Evolutionary conservation across 2,113 vertebrate genomes (phyloP).

Genomic region (Eclectus roratus): DNA sequence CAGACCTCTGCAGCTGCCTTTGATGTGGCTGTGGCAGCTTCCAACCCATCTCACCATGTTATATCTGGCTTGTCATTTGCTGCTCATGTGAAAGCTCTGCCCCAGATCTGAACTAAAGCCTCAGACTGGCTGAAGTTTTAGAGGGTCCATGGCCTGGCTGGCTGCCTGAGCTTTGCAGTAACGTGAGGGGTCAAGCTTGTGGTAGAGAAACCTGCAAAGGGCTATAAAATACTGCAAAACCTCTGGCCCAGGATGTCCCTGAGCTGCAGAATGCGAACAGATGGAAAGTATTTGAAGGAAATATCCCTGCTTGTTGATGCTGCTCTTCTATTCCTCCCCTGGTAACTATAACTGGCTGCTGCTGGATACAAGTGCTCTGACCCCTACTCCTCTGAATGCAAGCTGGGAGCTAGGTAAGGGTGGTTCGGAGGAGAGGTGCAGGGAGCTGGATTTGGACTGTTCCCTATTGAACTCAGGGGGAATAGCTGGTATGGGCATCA

Average conservation of each 20-base stretch:
- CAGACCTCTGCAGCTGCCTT: not conserved
- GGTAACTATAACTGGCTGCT: not conserved
- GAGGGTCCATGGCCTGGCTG: not conserved
- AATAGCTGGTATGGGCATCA: not conserved
- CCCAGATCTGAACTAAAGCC: not conserved
- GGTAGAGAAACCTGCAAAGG: not conserved
- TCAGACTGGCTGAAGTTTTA: not conserved
- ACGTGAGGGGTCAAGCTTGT: not conserved
- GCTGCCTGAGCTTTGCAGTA: not conserved
- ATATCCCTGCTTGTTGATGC: not conserved
- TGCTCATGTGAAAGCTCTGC: not conserved
- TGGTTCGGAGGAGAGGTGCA: not conserved
- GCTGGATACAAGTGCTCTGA: not conserved
- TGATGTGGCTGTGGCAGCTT: not conserved
- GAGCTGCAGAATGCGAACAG: not conserved
- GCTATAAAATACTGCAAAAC: not conserved
- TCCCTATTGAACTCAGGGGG: not conserved
- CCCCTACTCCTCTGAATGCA: not conserved
- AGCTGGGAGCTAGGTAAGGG: not conserved
- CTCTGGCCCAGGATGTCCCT: not conserved
- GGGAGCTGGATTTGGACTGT: not conserved
- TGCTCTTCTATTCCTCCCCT: not conserved
- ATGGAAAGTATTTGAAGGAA: not conserved
- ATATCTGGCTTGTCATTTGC: not conserved
- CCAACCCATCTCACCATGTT: accelerated